Evolutionary conservation across 2,888 invertebrate genomes (phyloP).

Genomic region (Watsonalla binaria): DNA sequence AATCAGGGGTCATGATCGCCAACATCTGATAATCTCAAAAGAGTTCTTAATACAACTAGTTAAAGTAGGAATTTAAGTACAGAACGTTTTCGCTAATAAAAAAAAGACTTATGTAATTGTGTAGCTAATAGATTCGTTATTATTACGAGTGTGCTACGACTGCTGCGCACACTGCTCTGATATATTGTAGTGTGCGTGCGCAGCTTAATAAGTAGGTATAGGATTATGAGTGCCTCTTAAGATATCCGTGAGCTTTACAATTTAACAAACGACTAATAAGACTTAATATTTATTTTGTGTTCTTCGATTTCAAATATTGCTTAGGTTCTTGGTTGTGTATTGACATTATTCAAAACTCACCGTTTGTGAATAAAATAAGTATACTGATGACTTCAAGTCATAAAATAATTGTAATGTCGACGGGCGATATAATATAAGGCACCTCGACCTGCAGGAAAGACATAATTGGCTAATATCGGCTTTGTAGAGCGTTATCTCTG

Average conservation of each 20-base stretch:
- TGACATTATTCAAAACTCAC: no score
- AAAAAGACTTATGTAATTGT: constrained; percentile 34
- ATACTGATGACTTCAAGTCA: no score
- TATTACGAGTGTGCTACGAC: constrained; percentile 12
- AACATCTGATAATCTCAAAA: constrained; percentile 1
- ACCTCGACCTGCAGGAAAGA: no score
- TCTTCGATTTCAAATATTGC: no score
- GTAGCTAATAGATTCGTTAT: constrained; percentile 32
- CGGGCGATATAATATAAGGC: no score
- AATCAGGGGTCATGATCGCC: constrained; percentile 42
- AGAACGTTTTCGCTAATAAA: not conserved
- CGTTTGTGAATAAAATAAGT: no score
- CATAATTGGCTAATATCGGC: no score
- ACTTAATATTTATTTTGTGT: no score
- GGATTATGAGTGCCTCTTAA: constrained; percentile 12
- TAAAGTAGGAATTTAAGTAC: not conserved
- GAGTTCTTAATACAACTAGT: not conserved
- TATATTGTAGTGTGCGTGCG: constrained; percentile 20
- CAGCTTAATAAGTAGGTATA: constrained; percentile 20
- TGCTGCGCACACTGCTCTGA: not conserved
- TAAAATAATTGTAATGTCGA: no score
- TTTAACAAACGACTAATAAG: not conserved
- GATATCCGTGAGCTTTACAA: constrained; percentile 4
- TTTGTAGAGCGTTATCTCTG: no score
- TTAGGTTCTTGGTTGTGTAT: no score